phyloP scores from a whole-genome alignment of 2,888 invertebrate genomes.

The Latrodectus hesperus region DNA sequence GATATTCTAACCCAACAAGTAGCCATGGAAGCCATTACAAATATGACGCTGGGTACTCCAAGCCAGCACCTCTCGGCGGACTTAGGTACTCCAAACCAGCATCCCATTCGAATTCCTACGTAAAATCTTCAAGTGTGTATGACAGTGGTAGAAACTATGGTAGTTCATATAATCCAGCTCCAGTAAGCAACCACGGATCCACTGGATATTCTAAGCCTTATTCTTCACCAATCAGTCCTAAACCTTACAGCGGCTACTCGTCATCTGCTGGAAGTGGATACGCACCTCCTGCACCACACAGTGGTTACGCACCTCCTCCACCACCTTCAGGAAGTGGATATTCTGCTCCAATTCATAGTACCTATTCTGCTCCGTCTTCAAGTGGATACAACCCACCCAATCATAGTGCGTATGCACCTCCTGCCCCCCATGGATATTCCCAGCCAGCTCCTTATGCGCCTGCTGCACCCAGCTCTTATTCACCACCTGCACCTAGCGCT shows the following conservation, averaged over 20 bases:
- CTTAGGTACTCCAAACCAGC: slow-evolving; percentile 44
- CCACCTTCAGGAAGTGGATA: slow-evolving; percentile 46
- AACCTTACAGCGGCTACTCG: slow-evolving; percentile 35
- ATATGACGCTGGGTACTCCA: neutral
- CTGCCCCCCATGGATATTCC: slow-evolving; percentile 21
- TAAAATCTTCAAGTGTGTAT: slow-evolving; percentile 20
- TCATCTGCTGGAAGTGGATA: slow-evolving; percentile 14
- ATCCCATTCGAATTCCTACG: neutral
- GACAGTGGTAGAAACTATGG: slow-evolving; percentile 35
- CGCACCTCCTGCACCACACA: slow-evolving; percentile 21
- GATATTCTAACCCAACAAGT: slow-evolving; percentile 10
- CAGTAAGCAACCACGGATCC: slow-evolving; percentile 17
- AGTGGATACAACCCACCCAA: slow-evolving; percentile 26
- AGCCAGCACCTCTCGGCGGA: neutral
- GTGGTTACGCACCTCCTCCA: slow-evolving; percentile 8
- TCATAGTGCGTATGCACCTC: slow-evolving; percentile 11
- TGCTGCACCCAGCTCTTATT: neutral
- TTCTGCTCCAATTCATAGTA: slow-evolving; percentile 21
- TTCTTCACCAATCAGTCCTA: slow-evolving; percentile 14
- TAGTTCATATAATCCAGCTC: slow-evolving; percentile 33
- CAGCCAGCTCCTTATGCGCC: slow-evolving; percentile 26
- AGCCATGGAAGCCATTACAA: neutral
- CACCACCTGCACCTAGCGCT: slow-evolving; percentile 5
- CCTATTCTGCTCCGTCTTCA: slow-evolving; percentile 25
- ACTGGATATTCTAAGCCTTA: slow-evolving; percentile 40